These are phyloP conservation scores for Scrobipalpa costella DNA, from an alignment of 2,888 invertebrate species.

Conservation along the genomic window DNA sequence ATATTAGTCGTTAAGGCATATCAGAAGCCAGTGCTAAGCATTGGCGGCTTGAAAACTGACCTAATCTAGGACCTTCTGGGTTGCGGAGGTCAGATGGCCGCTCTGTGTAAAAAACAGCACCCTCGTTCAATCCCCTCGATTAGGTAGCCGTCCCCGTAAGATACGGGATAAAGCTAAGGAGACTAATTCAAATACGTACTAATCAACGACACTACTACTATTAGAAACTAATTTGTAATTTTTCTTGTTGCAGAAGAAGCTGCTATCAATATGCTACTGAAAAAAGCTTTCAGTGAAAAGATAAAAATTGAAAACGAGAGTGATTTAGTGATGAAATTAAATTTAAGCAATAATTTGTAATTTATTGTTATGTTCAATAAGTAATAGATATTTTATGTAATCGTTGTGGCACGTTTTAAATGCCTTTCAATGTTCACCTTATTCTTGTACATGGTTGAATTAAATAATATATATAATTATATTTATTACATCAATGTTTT, in stretches of 20 bases:
- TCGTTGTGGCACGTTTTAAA: constrained; percentile 48
- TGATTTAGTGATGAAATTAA: constrained; percentile 69
- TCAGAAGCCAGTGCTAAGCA: too few relatives aligned
- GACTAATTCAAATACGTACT: background rate
- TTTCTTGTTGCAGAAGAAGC: constrained; percentile 79
- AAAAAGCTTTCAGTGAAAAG: constrained; percentile 79
- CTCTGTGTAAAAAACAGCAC: too few relatives aligned
- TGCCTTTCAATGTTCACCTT: constrained; percentile 42
- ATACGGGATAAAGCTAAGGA: too few relatives aligned
- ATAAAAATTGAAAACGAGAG: constrained; percentile 75
- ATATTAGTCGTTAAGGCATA: too few relatives aligned
- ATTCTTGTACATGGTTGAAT: constrained; percentile 55
- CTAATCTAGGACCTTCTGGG: too few relatives aligned
- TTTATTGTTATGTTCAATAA: constrained; percentile 23
- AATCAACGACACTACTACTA: background rate
- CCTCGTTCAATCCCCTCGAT: too few relatives aligned
- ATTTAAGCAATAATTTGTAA: constrained; percentile 58
- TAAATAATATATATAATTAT: constrained; percentile 27
- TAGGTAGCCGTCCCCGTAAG: too few relatives aligned
- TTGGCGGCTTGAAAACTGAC: too few relatives aligned
- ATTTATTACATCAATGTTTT: constrained; percentile 1
- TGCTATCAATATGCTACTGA: constrained; percentile 81
- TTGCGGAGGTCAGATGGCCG: too few relatives aligned
- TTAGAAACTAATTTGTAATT: background rate
- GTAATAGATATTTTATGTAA: constrained; percentile 31